These are phyloP conservation scores for Donacobius atricapilla DNA, from an alignment of 2,113 vertebrate genomes.

Conservation along the genomic window DNA sequence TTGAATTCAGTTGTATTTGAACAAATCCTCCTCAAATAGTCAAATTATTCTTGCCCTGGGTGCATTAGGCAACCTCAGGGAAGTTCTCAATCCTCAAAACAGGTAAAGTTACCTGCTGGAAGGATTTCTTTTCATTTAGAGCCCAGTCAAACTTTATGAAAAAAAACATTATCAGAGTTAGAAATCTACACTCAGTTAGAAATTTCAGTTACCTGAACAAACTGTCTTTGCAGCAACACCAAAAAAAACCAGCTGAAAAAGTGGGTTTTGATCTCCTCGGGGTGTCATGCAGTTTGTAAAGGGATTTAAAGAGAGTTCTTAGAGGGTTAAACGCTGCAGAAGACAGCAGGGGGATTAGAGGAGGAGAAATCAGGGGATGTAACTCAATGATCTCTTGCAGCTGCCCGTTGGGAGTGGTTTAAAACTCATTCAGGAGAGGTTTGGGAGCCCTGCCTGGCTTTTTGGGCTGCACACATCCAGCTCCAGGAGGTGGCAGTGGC, in stretches of 20 bases:
- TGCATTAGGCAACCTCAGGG: not conserved
- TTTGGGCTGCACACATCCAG: accelerated
- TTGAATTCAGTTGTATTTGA: not conserved
- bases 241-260: not conserved
- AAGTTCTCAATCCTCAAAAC: not conserved
- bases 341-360: not conserved
- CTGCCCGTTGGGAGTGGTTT: not conserved
- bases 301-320: not conserved
- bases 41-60: not conserved
- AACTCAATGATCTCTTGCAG: not conserved
- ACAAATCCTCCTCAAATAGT: not conserved
- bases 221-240: not conserved
- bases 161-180: not conserved
- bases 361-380: not conserved
- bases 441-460: accelerated
- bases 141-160: not conserved
- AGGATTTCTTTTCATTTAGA: not conserved
- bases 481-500: constrained; percentile 34
- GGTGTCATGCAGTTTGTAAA: not conserved
- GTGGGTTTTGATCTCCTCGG: not conserved
- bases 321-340: not conserved
- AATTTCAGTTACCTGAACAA: not conserved
- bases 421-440: not conserved
- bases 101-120: not conserved
- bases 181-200: not conserved